Base-by-base conservation (phyloP, 2,797 vertebrate genomes). In the Sebastes itinus region DNA sequence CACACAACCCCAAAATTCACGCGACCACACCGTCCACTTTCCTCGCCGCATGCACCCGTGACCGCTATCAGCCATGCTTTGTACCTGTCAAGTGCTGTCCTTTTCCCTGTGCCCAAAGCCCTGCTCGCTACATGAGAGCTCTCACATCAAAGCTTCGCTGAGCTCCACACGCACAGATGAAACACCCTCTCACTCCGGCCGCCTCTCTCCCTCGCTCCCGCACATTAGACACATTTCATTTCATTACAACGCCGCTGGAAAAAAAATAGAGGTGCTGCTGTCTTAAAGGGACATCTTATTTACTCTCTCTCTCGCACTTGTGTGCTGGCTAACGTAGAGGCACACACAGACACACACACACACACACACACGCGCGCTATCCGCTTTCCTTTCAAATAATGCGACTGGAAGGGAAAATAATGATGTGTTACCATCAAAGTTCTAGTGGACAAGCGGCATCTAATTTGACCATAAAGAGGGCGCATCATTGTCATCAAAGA, bases 11-110 rank as follows among this genome's bases (percentile, higher is more conserved):
- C 59, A 87, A n/a, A 88, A 92, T 91, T 85, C 87, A 88, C 81
- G 66, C 82, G 69, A 80, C 76, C 91, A 78, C 75, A 69, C 86
- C 78, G 82, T 92, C 87, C 88, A 84, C 91, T 89, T 89, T 90
- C 81, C 85, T 90, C 90, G 73, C 90, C 82, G 81, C 92, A 87
- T 88, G 87, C 91, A 86, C 89, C 94, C 89, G 67, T 94, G 93
- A 94, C 92, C 88, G 72, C 94, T 94, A 92, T 94, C 92, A 92
- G 93, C 92, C 91, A 75, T 91, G 92, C 94, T 95, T 95, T 96
- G 94, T 95, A 96, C 95, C 95, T 95, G 93, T 95, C 94, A 94
- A 96, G 95, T 94, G 94, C 87, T 88, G 93, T 94, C 94, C 92
- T 93, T 93, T 93, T 92, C 88, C 89, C 90, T 84, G 91, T 90